Conservation (phyloP, 2,113 vertebrate genomes). For the Desmodus rotundus region DNA sequence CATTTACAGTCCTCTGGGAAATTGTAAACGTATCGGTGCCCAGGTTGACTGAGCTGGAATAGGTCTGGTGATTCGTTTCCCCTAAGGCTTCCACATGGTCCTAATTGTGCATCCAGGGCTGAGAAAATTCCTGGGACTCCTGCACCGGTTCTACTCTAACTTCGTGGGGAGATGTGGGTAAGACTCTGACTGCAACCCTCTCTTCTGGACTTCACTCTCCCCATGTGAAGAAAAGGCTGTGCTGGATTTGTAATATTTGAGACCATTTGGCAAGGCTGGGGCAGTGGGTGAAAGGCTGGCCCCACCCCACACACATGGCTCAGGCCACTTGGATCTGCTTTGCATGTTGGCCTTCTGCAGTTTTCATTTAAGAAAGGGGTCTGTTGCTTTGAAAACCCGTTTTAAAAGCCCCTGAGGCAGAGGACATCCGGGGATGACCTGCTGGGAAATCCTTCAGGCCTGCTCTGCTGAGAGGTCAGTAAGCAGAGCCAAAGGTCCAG, state of each 20-base stretch:
- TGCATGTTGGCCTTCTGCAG: neutral
- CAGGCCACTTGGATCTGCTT: neutral
- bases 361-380: neutral
- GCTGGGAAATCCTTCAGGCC: neutral
- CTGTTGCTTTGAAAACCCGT: neutral
- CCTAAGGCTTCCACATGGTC: neutral
- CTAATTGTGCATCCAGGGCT: neutral
- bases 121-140: neutral
- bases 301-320: neutral
- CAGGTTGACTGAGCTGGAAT: neutral
- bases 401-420: neutral
- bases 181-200: neutral
- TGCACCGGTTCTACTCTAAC: accelerated
- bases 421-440: neutral
- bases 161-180: neutral
- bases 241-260: neutral
- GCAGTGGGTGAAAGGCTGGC: neutral
- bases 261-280: neutral
- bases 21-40: neutral
- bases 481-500: neutral
- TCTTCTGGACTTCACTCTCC: neutral
- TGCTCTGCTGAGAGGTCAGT: neutral
- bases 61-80: neutral
- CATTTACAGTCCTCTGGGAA: accelerated
- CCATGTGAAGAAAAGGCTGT: neutral